Evolutionary conservation across 1,140 invertebrate genomes (phyloP), one percentile per base, ranked within the genome.

Genomic region (Pseudobourletiella spinata): DNA sequence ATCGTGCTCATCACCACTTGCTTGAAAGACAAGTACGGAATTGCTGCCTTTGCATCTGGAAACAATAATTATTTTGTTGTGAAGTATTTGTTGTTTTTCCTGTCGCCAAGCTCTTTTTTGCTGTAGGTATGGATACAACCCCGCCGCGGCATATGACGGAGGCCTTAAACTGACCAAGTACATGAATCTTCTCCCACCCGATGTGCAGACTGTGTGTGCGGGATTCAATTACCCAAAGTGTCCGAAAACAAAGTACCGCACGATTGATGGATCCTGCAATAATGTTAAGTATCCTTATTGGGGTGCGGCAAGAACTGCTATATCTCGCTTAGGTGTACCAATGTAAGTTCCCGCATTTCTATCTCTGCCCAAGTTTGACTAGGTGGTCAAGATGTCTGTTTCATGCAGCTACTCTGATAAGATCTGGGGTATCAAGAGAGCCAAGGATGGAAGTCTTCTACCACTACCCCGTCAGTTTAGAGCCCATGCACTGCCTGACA

Each of bases 221-320:
- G 51, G 32, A 1, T 66, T 64, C 39, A 59, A 61, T 42, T 1
- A 25, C 16, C 61, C 66, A 42, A 64, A 61, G 26, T 56, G 59
- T 44, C 14, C 65, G 48, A 28, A 55, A 3, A 69, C 75, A 29
- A 79, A 77, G 59, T 86, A 83, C 71, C 74, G 88, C 15, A 81
- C 77, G 3, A 76, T 82, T 42, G 85, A 89, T 72, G 87, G 86
- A 4, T 82, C 82, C 18, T 89, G 87, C 72, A 89, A 89, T 72
- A 86, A 89, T 71, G 72, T 82, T 0, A 70, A 76, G 15, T 71
- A 83, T 73, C 78, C 70, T 2, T 66, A 71, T 72, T 82, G 79
- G 78, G 79, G 77, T 8, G 73, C 71, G 72, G 64, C 76, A 2
- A 64, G 70, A 30, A 74, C 71, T 22, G 63, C 75, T 2, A 72